These are phyloP conservation scores for Diacarnus erythraeanus DNA, from an alignment of 37 sponge, comb jelly and placozoan species.

Conservation along the genomic window DNA sequence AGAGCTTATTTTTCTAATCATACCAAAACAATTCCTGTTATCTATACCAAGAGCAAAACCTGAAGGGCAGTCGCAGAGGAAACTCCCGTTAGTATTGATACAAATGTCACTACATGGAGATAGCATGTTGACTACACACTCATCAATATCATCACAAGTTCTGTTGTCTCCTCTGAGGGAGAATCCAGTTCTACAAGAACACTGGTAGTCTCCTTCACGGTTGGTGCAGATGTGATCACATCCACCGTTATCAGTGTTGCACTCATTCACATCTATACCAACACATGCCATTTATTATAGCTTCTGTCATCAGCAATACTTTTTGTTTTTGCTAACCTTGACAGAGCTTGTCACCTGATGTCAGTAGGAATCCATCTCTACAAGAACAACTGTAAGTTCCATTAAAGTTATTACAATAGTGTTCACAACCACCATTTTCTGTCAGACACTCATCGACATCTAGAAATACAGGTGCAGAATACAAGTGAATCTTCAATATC, in stretches of 20 bases:
- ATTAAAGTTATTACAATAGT: conserved; percentile 3
- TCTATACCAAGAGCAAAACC: conserved; percentile 10
- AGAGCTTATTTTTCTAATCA: background rate
- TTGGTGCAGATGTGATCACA: conserved; percentile 33
- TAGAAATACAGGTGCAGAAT: background rate
- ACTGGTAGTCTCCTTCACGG: conserved; percentile 1
- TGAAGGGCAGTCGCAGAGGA: conserved; percentile 2
- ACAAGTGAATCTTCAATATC: background rate
- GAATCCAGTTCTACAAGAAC: conserved; percentile 26
- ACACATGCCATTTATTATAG: too few relatives aligned
- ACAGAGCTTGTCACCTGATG: background rate
- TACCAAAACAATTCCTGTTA: conserved; percentile 16
- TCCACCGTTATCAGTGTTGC: background rate
- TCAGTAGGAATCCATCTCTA: background rate
- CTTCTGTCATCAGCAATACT: background rate
- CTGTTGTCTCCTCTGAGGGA: background rate
- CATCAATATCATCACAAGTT: conserved; percentile 26
- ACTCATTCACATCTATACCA: conserved; percentile 1
- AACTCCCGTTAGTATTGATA: conserved; percentile 13
- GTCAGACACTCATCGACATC: conserved; percentile 43
- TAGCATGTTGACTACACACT: conserved; percentile 5
- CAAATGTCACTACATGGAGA: conserved; percentile 29
- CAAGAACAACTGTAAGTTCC: conserved; percentile 23
- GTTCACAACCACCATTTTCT: conserved; percentile 22
- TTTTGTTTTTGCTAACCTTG: background rate